Evolutionary conservation across 2,888 invertebrate genomes (phyloP), one percentile per base, ranked within the genome.

Genomic region (Alloscopus bannaensis): DNA sequence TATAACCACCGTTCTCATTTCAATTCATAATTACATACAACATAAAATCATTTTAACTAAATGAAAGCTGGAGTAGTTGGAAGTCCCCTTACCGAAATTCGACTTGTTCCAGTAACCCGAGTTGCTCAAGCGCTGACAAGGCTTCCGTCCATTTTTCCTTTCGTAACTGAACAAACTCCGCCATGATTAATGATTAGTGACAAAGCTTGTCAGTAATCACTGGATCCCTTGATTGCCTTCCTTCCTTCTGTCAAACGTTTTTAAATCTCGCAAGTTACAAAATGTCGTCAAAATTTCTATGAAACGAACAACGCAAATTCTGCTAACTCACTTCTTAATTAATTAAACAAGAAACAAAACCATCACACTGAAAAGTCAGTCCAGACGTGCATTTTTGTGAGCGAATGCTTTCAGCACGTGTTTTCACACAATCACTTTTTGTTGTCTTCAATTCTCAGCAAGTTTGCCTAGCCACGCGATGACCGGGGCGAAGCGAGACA

Each of bases 111-210:
- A 73, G 29, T 1, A 73, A 16, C 1, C 65, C 29, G 18, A 65
- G n/a, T 13, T 65, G 18, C 22, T 0, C 16, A 18, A 73, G 18
- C 3, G 20, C 24, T 11, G 16, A 13, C 16, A 73, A 45, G 16
- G 73, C 24, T 3, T 65, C 73, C 22, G 57, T 52, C 73, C 73
- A 73, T 28, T 73, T 64, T 42, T 73, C 73, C 57, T 73, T 73
- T 18, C 73, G 24, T 16, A 73, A 22, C 20, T 73, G 73, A 0
- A 57, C 73, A 57, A 73, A 73, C n/a, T 73, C 73, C 20, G 73
- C 73, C 73, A 73, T 70, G 1, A 22, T 65, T n/a, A 26, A n/a
- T n/a, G n/a, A n/a, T n/a, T n/a, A n/a, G n/a, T n/a, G n/a, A n/a
- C n/a, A n/a, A n/a, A n/a, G n/a, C n/a, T n/a, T n/a, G n/a, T n/a